phyloP scores from a whole-genome alignment of 1,140 invertebrate species.

The Drosophila pseudoobscura region DNA sequence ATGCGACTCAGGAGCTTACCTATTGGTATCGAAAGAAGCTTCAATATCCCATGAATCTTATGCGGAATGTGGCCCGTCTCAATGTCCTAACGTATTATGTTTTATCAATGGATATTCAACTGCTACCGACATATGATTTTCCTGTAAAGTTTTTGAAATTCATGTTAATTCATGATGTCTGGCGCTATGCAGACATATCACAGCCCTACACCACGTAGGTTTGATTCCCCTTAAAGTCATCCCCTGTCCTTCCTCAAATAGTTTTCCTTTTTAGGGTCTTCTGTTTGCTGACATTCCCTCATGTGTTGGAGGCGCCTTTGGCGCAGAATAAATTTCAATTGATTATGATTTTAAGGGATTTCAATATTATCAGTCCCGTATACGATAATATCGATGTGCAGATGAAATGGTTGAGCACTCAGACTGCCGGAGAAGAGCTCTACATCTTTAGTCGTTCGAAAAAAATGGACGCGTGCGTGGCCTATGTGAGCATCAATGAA shows the following conservation, averaged over 20 bases:
- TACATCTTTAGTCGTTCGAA: slow-evolving; percentile 7
- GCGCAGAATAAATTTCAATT: slow-evolving; percentile 18
- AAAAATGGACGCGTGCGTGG: slow-evolving; percentile 26
- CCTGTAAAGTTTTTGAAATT: slow-evolving; percentile 22
- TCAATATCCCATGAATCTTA: slow-evolving; percentile 32
- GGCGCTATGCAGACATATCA: slow-evolving; percentile 3
- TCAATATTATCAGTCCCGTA: slow-evolving; percentile 10
- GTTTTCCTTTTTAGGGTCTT: slow-evolving; percentile 14
- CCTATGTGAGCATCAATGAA: slow-evolving; percentile 36
- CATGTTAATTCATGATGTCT: background rate
- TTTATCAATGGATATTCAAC: slow-evolving; percentile 31
- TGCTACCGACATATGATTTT: slow-evolving; percentile 29
- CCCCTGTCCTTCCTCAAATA: no score
- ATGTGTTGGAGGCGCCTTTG: background rate
- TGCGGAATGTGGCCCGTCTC: slow-evolving; percentile 36
- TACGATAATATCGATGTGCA: slow-evolving; percentile 3
- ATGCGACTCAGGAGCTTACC: background rate
- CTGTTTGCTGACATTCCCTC: slow-evolving; percentile 31
- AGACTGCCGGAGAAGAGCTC: background rate
- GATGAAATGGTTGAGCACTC: slow-evolving; percentile 21
- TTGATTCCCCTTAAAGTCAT: background rate
- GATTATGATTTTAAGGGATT: background rate
- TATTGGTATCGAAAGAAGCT: slow-evolving; percentile 21
- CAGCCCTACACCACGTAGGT: slow-evolving; percentile 14
- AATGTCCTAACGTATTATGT: slow-evolving; percentile 38